Conservation (phyloP, 2,113 vertebrate species). For the Callionymus lyra region DNA sequence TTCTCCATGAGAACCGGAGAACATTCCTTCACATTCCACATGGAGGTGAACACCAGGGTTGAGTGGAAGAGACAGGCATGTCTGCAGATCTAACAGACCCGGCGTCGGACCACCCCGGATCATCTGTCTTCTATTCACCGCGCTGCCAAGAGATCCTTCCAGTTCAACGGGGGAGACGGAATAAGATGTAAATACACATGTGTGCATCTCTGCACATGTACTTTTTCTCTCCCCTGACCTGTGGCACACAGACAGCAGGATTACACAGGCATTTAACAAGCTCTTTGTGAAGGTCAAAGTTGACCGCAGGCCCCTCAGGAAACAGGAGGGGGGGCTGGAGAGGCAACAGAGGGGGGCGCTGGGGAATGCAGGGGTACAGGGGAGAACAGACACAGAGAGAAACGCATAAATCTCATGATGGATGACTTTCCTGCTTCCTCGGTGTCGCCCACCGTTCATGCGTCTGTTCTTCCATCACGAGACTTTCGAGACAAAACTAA, state of each 20-base stretch:
- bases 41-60: conserved; percentile 37
- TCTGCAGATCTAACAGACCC: conserved; percentile 49
- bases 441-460: background rate
- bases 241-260: conserved; percentile 36
- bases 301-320: conserved; percentile 43
- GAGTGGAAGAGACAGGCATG: conserved; percentile 37
- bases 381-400: conserved; percentile 9
- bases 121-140: conserved; percentile 42
- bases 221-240: conserved; percentile 18
- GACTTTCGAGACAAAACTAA: too few species aligned
- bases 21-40: conserved; percentile 44
- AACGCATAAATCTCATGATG: conserved; percentile 28
- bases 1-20: conserved; percentile 25
- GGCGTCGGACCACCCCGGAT: conserved; percentile 30
- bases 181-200: too few species aligned
- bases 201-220: background rate
- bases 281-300: conserved; percentile 55
- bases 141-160: conserved; percentile 8
- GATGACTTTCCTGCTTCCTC: conserved; percentile 5
- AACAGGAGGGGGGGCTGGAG: conserved; percentile 12
- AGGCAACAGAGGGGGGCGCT: conserved; percentile 19
- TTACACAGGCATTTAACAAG: conserved; percentile 59
- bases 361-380: conserved; percentile 25
- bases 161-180: too few species aligned
- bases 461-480: too few species aligned